These are phyloP conservation scores for Argya squamiceps DNA, from an alignment of 2,797 vertebrate species.

Conservation along the genomic window DNA sequence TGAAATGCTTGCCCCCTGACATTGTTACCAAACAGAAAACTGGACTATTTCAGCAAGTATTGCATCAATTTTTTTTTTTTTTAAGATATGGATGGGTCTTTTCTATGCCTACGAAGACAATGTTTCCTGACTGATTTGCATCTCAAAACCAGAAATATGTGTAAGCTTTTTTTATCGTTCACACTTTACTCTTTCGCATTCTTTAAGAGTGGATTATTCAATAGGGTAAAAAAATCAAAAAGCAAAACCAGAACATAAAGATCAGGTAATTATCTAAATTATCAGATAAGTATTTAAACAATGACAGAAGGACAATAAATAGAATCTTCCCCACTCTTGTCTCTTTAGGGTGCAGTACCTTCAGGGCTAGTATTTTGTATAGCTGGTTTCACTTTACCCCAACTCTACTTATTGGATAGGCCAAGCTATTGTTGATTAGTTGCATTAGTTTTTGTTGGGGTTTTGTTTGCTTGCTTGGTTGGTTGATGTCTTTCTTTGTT, in stretches of 20 bases:
- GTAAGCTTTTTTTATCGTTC: neutral
- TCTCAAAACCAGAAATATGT: neutral
- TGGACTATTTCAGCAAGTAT: neutral
- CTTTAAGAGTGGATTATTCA: neutral
- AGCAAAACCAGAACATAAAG: neutral
- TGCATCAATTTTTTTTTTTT: neutral
- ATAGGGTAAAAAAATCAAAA: neutral
- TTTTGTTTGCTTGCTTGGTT: neutral
- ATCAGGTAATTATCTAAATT: neutral
- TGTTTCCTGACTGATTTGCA: neutral
- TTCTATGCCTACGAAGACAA: neutral
- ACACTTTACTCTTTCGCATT: neutral
- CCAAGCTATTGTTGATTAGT: neutral
- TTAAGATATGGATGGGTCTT: neutral
- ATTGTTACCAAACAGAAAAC: neutral
- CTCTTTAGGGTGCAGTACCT: neutral
- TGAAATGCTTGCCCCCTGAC: neutral
- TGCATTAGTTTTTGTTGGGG: neutral
- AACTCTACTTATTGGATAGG: neutral
- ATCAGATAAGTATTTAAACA: neutral
- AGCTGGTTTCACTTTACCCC: neutral
- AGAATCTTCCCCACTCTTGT: neutral
- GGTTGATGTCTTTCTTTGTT: neutral
- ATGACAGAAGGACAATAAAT: neutral
- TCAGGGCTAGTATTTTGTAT: neutral